Conservation (phyloP, 2,888 invertebrate species). For the Augochlorella aurata region DNA sequence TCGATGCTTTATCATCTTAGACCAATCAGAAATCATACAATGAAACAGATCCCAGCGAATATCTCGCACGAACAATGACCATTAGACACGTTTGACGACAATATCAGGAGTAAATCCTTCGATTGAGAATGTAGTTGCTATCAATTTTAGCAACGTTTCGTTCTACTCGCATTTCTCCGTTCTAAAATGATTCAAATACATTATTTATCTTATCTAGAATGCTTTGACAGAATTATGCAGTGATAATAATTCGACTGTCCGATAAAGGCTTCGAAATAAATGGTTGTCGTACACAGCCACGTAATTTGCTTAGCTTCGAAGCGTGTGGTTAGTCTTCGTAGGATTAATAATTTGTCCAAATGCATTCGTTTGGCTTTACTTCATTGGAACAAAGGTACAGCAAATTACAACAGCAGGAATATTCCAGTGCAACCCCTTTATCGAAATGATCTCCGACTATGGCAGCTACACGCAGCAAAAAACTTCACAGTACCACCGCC, state of each 20-base stretch:
- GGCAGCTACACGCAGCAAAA: constrained; percentile 1
- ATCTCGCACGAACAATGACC: not conserved
- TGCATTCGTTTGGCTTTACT: not conserved
- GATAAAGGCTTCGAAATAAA: not conserved
- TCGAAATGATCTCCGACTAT: constrained; percentile 1
- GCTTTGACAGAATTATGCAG: no score
- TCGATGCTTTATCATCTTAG: not conserved
- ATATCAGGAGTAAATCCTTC: not conserved
- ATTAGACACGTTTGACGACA: not conserved
- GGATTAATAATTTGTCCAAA: not conserved
- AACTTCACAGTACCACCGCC: not conserved
- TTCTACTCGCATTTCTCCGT: not conserved
- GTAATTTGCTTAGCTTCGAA: not conserved
- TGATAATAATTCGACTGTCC: no score
- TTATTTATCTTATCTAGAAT: no score
- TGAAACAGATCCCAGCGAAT: not conserved
- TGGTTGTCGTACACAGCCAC: not conserved
- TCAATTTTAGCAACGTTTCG: not conserved
- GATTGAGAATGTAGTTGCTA: not conserved
- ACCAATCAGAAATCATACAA: not conserved
- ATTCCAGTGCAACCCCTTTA: not conserved
- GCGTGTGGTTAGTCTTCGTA: not conserved
- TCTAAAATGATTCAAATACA: not conserved
- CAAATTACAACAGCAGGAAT: not conserved
- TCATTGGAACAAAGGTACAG: not conserved